Base-by-base conservation (phyloP, 2,888 invertebrate genomes). In the Pegoplata infirma region DNA sequence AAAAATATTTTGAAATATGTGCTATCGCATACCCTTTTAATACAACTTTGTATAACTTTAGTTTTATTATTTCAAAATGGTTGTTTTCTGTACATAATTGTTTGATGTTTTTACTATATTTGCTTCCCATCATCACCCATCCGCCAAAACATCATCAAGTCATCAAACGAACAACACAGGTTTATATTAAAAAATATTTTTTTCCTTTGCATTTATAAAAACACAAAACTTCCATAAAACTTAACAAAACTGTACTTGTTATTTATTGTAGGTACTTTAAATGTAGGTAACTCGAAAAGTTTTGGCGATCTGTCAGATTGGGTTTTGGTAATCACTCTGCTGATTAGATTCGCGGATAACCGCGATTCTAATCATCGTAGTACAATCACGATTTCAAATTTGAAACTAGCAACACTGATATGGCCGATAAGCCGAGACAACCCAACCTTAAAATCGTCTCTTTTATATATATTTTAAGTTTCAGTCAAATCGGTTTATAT, bases 201-300 rank as follows among this genome's bases (percentile, higher is more conserved):
- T n/a, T 56, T 55, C 19, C 56, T 21, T 47, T 32, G 17, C 7
- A 36, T 8, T 16, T n/a, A 28, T 8, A 44, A 44, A 14, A 40
- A 17, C 3, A 59, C 25, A 25, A 17, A 17, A 36, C n/a, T 23
- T 23, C 21, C 16, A 58, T 44, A 66, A 64, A 63, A 64, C 36
- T 56, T 49, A 58, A 16, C 49, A 66, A 73, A 73, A 73, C 73
- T 73, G 73, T 73, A 73, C 73, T 66, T 58, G 7, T 64, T 72
- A 64, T 64, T 72, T 64, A 47, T 64, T 55, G 56, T 61, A 25
- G 5, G 6, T 36, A 12, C 12, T 36, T 12, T 25, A 25, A 25
- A n/a, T n/a, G n/a, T n/a, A n/a, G n/a, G n/a, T n/a, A n/a, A n/a
- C n/a, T n/a, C n/a, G n/a, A n/a, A n/a, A n/a, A n/a, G n/a, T n/a